These are phyloP conservation scores for Rugalucina vietnamica DNA, from an alignment of 2,888 invertebrate species.

Conservation along the genomic window DNA sequence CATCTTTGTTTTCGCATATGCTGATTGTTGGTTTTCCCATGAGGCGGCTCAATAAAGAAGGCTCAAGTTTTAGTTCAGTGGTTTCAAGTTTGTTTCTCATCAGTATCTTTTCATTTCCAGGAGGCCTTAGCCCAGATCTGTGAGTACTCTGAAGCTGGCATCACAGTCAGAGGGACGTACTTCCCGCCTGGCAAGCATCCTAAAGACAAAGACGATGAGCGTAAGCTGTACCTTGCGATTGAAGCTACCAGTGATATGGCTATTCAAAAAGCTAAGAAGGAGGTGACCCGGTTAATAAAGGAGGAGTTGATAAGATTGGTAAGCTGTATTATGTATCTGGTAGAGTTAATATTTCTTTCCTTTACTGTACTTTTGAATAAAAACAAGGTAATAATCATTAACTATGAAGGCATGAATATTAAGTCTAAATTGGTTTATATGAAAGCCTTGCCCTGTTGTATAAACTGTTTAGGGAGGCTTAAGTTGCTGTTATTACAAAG, in stretches of 20 bases:
- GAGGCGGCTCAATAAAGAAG: no score
- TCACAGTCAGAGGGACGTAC: conserved; percentile 98
- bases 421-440: not conserved
- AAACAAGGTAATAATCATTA: no score
- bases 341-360: not conserved
- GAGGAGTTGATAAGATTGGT: conserved; percentile 96
- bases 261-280: conserved; percentile 85
- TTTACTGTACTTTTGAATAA: not conserved
- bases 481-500: not conserved
- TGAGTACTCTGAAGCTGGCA: conserved; percentile 99
- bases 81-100: no score
- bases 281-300: conserved; percentile 98
- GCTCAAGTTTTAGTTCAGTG: no score
- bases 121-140: conserved; percentile 99
- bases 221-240: conserved; percentile 98
- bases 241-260: conserved; percentile 99
- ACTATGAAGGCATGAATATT: no score
- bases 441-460: not conserved
- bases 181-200: conserved; percentile 94
- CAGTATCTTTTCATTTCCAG: conserved; percentile 84
- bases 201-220: conserved; percentile 87
- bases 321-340: conserved; percentile 32
- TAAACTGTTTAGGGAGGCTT: not conserved
- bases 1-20: no score
- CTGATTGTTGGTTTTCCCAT: no score